These are phyloP conservation scores for Bucco capensis DNA, from an alignment of 2,113 vertebrate genomes.

Conservation along the genomic window DNA sequence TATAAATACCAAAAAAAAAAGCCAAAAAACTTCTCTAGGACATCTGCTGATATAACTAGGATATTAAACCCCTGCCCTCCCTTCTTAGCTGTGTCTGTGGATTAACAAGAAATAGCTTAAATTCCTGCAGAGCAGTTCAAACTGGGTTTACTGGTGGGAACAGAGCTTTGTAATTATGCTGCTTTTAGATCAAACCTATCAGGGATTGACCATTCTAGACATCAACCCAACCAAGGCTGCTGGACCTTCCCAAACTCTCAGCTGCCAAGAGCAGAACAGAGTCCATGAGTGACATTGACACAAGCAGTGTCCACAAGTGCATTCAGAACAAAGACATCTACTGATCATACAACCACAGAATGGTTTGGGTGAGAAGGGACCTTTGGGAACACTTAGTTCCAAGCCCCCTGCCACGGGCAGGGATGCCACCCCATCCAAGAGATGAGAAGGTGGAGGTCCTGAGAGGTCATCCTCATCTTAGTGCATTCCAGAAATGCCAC, in stretches of 20 bases:
- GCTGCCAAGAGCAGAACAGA: not conserved
- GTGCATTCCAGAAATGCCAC: not conserved
- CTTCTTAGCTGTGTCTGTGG: conserved; percentile 15
- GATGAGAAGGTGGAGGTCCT: not conserved
- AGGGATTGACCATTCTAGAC: not conserved
- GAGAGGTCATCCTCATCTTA: not conserved
- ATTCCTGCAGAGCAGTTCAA: conserved; percentile 46
- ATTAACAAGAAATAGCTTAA: conserved; percentile 12
- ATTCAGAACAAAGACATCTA: not conserved
- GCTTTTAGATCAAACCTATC: not conserved
- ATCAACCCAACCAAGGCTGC: not conserved
- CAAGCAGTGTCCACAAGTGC: not conserved
- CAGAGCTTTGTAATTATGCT: not conserved
- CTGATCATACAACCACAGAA: too few species aligned
- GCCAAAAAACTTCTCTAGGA: conserved; percentile 27
- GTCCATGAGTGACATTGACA: not conserved
- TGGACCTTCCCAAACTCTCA: not conserved
- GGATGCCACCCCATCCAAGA: not conserved
- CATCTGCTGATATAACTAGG: conserved; percentile 41
- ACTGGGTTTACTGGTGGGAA: not conserved
- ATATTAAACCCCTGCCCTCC: not conserved
- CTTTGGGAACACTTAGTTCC: too few species aligned
- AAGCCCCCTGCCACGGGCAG: too few species aligned
- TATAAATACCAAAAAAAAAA: conserved; percentile 20
- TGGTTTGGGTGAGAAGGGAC: too few species aligned